Evolutionary conservation across 2,113 vertebrate genomes (phyloP), one percentile per base, ranked within the genome.

Genomic region (Tympanuchus pallidicinctus): DNA sequence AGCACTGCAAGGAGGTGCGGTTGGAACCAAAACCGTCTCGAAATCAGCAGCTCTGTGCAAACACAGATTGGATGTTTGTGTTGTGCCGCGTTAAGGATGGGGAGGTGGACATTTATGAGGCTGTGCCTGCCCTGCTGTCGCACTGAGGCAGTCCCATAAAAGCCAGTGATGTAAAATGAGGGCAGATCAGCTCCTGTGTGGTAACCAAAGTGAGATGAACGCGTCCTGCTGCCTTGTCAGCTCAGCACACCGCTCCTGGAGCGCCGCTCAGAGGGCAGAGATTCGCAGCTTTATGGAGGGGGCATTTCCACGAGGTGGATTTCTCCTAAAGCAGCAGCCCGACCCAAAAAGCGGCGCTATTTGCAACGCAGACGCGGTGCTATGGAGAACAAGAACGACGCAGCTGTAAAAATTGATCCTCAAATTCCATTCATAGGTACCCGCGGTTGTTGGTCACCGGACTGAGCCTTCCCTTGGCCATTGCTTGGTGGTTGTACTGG

Each of bases 321-420:
- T 47, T 40, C 34, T 10, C 1, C 17, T 56, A 32, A 69, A 69
- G 1, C 42, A 43, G 57, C 38, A 73, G 22, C 54, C 10, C 27
- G 8, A 50, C 13, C 32, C 38, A 38, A 8, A 38, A 38, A 38
- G 38, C 43, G 47, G 66, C 56, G 38, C 27, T 74, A 48, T 57
- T 48, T 69, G 69, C 63, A 50, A 32, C 67, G 19, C 21, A 18
- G 63, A 36, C 70, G 48, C 6, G 14, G 47, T 25, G 40, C 32
- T 22, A 11, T 3, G 0, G 25, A 59, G 43, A 50, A 15, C 17
- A 64, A 22, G 25, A 83, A 19, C 25, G 11, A 45, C 0, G 0
- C 10, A 57, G 43, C 13, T 7, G 9, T 48, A 47, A 74, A 69
- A 79, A 89, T 8, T 47, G 47, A 52, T 57, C 18, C 36, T 40